Evolutionary conservation across 1,140 invertebrate species (phyloP).

Genomic region (Oryctes rhinoceros): DNA sequence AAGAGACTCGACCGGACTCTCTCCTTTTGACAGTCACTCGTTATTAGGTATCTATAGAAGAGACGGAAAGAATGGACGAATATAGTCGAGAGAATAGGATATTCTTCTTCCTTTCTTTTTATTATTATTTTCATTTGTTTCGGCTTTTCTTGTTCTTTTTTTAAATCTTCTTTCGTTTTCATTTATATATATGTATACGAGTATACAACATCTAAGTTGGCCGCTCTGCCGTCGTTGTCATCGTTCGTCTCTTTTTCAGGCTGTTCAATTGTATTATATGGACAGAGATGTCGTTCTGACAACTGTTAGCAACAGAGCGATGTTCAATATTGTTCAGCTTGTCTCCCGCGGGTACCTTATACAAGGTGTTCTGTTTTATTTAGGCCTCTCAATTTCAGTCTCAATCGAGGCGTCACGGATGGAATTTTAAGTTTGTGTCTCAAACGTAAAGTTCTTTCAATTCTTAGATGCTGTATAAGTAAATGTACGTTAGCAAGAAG

Average conservation of each 20-base stretch:
- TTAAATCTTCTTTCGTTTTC: no score
- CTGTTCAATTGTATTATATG: conserved; percentile 20
- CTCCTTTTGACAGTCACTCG: conserved; percentile 16
- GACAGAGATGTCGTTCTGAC: conserved; percentile 41
- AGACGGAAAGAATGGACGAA: not conserved
- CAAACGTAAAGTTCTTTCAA: no score
- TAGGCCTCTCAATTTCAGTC: not conserved
- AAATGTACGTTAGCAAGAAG: no score
- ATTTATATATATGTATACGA: no score
- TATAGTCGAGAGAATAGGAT: not conserved
- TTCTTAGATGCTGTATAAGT: no score
- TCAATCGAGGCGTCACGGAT: not conserved
- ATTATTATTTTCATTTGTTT: not conserved
- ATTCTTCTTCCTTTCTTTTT: not conserved
- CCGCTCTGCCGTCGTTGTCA: conserved; percentile 10
- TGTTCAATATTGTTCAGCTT: not conserved
- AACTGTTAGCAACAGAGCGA: conserved; percentile 20
- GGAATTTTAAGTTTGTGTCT: not conserved
- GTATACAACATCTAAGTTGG: not conserved
- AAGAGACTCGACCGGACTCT: not conserved
- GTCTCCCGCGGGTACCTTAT: not conserved
- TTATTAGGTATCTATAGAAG: conserved; percentile 5
- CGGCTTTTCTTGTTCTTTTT: not conserved
- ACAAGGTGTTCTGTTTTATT: not conserved
- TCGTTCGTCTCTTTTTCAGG: not conserved